phyloP scores from a whole-genome alignment of 2,113 vertebrate species.

The Macrotis lagotis region DNA sequence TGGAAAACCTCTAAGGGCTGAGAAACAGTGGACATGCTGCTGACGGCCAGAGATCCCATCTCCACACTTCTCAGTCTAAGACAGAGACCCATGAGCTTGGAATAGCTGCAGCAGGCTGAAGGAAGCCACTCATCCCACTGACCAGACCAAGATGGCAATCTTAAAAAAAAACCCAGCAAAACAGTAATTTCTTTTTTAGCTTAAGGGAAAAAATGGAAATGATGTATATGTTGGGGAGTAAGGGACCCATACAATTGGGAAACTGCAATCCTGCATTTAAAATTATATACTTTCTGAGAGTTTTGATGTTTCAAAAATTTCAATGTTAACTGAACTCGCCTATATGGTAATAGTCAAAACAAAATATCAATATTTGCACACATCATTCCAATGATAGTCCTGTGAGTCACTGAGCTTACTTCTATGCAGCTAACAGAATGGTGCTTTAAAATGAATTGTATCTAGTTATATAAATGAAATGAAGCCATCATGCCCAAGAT shows the following conservation, averaged over 20 bases:
- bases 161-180: not conserved
- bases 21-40: not conserved
- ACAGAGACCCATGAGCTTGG: not conserved
- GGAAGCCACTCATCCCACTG: not conserved
- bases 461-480: not conserved
- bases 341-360: conserved; percentile 21
- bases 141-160: not conserved
- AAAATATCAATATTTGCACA: not conserved
- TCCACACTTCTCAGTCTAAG: not conserved
- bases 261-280: conserved; percentile 13
- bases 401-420: not conserved
- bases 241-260: not conserved
- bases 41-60: not conserved
- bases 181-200: not conserved
- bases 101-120: not conserved
- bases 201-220: not conserved
- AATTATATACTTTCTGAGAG: not conserved
- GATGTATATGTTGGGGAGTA: not conserved
- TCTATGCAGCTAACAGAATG: not conserved
- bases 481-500: not conserved
- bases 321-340: not conserved
- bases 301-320: conserved; percentile 2
- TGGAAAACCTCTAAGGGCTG: not conserved
- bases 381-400: not conserved
- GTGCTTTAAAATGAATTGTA: not conserved